Conservation (phyloP, 64 coral and sea anemone species). For the Dendrophyllia cribrosa region DNA sequence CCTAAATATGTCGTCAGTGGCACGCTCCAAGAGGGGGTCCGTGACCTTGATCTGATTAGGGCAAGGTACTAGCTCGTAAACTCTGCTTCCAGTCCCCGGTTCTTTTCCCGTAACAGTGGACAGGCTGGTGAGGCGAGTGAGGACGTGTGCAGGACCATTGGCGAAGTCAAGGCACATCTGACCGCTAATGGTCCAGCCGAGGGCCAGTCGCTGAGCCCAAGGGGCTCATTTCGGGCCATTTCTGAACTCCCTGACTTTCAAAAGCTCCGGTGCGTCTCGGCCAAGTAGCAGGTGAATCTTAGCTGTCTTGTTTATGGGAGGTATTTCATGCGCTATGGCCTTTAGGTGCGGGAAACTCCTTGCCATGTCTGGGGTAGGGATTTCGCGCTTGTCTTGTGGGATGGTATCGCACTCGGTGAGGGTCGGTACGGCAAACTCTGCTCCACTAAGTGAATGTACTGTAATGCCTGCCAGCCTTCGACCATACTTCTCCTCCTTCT, state of each 20-base stretch:
- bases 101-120: not conserved
- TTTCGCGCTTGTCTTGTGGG: conserved; percentile 58
- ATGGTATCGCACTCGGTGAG: conserved; percentile 71
- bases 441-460: conserved; percentile 27
- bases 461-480: conserved; percentile 21
- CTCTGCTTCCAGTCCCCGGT: not conserved
- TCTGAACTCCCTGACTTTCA: too few relatives aligned
- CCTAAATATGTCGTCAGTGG: not conserved
- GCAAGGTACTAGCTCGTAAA: not conserved
- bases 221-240: too few relatives aligned
- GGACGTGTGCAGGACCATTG: conserved; percentile 24
- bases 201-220: not conserved
- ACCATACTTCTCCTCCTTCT: conserved; percentile 48
- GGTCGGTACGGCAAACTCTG: conserved; percentile 14
- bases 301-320: conserved; percentile 8
- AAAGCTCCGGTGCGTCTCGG: too few relatives aligned
- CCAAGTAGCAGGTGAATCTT: conserved; percentile 23
- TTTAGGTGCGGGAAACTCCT: conserved; percentile 33
- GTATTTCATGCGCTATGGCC: conserved; percentile 40
- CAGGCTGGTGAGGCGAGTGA: not conserved
- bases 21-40: not conserved
- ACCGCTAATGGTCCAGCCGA: conserved; percentile 64
- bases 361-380: conserved; percentile 65
- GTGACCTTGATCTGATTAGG: not conserved
- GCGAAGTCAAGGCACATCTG: conserved; percentile 63